These are phyloP conservation scores for Adoxophyes honmai DNA, from an alignment of 1,140 invertebrate genomes.

Conservation along the genomic window DNA sequence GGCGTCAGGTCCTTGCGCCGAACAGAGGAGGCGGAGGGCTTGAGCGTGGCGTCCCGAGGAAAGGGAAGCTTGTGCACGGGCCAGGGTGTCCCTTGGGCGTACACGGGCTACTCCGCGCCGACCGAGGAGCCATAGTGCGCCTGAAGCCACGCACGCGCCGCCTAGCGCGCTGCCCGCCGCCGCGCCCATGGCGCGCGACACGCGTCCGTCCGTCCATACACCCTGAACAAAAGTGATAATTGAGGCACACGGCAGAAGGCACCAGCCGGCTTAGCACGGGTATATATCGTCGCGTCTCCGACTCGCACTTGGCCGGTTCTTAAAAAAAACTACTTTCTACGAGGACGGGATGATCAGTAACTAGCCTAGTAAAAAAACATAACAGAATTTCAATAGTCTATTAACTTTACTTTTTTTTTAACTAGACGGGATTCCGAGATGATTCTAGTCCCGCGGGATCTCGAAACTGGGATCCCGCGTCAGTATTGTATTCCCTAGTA, in stretches of 20 bases:
- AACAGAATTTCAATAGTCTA: no score
- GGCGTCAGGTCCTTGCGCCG: conserved; percentile 37
- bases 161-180: conserved; percentile 79
- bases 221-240: conserved; percentile 77
- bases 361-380: no score
- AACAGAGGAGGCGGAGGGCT: conserved; percentile 68
- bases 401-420: no score
- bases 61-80: conserved; percentile 47
- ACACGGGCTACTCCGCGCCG: conserved; percentile 89
- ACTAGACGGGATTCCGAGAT: no score
- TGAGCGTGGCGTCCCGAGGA: conserved; percentile 80
- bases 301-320: no score
- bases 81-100: conserved; percentile 83
- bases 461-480: no score
- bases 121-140: conserved; percentile 91
- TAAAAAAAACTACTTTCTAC: no score
- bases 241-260: background rate
- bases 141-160: conserved; percentile 88
- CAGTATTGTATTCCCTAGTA: no score
- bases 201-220: conserved; percentile 83
- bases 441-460: no score
- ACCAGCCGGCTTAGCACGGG: background rate
- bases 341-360: no score
- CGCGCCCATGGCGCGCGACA: conserved; percentile 78
- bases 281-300: no score